These are phyloP conservation scores for Ypsolopha scabrella DNA, from an alignment of 2,888 invertebrate species.

Conservation along the genomic window DNA sequence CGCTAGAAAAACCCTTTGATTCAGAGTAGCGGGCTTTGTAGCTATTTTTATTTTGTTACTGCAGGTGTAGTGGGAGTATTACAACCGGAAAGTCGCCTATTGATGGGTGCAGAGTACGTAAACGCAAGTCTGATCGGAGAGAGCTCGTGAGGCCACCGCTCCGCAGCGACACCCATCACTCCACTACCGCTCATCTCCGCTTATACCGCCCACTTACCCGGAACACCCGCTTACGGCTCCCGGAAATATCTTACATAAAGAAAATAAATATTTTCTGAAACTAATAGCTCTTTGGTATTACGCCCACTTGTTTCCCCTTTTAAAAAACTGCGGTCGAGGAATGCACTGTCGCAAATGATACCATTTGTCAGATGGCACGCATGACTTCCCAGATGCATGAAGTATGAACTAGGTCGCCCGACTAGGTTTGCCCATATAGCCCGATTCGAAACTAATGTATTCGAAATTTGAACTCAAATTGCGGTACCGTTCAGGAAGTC, in stretches of 20 bases:
- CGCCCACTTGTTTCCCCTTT: conserved; percentile 29
- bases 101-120: conserved; percentile 74
- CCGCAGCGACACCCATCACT: conserved; percentile 4
- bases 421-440: conserved; percentile 67
- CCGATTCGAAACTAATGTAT: conserved; percentile 39
- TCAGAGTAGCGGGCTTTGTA: conserved; percentile 57
- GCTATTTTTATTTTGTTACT: conserved; percentile 64
- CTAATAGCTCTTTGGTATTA: conserved; percentile 58
- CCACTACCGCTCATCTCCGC: conserved; percentile 23
- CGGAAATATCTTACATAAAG: conserved; percentile 44
- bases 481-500: conserved; percentile 68
- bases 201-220: conserved; percentile 40
- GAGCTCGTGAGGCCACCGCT: conserved; percentile 44
- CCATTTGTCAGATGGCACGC: conserved; percentile 27
- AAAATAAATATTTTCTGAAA: conserved; percentile 60
- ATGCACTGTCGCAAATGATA: conserved; percentile 56
- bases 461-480: conserved; percentile 30
- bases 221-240: conserved; percentile 56
- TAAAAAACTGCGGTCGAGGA: conserved; percentile 42
- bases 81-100: conserved; percentile 72
- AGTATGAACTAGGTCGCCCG: conserved; percentile 40
- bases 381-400: conserved; percentile 61
- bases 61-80: conserved; percentile 75
- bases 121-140: conserved; percentile 64
- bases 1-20: conserved; percentile 13